Evolutionary conservation across 2,888 invertebrate genomes (phyloP), one percentile per base, ranked within the genome.

Genomic region (Leuctra nigra): DNA sequence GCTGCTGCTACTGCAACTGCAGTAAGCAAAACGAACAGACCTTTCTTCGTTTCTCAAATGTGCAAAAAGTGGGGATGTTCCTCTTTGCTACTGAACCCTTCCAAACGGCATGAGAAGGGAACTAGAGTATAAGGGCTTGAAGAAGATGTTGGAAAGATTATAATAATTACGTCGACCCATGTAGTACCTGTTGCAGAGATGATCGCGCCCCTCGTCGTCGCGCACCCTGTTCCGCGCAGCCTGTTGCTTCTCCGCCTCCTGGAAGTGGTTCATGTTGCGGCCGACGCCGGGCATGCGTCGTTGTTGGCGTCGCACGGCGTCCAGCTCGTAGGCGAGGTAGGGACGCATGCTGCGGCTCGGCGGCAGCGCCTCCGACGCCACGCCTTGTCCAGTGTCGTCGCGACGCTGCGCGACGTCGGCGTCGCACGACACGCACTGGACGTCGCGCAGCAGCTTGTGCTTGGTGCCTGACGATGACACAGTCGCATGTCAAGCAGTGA

Each of bases 371-470:
- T 77, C 75, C 35, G 76, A 67, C 52, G 76, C 66, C 33, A 63
- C 53, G 29, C 33, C 52, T 0, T 75, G 66, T 0, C 75, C 66
- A 22, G 73, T 69, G 36, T 80, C 75, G 14, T 82, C 77, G 67
- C 76, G 79, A 20, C 74, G 71, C 87, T 89, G 88, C 2, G 23
- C 44, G 7, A 44, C 44, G 20, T n/a, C n/a, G 38, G 84, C 84
- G 64, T 88, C 86, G 65, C 89, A 89, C 0, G 87, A 86, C 65
- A 89, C 78, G 66, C 88, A 89, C 63, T 85, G 83, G 14, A 88
- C 78, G 63, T 87, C 81, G 64, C 84, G 79, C 16, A 88, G 70
- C 16, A 84, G 71, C 68, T 77, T 82, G 55, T 73, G 76, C 68
- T 84, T 86, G 1, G 84, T 80, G 2, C 86, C 88, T n/a, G n/a